Conservation (phyloP, 2,888 invertebrate species). For the Zygaena filipendulae region DNA sequence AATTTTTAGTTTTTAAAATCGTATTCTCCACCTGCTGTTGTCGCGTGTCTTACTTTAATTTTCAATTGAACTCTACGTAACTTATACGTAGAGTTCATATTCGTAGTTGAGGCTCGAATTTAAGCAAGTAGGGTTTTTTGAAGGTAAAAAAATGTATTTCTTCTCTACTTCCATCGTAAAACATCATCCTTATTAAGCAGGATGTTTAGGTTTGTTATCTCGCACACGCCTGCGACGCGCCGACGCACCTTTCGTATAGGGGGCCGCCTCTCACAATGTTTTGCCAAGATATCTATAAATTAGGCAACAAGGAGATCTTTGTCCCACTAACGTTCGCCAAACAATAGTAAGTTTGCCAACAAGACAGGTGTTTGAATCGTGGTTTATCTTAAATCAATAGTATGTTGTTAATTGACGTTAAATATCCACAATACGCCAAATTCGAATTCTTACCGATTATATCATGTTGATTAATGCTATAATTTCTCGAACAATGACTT, state of each 20-base stretch:
- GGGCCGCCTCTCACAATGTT: conserved; percentile 32
- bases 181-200: conserved; percentile 46
- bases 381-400: conserved; percentile 48
- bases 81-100: conserved; percentile 17
- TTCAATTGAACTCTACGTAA: conserved; percentile 19
- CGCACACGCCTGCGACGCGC: conserved; percentile 57
- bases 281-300: conserved; percentile 45
- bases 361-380: conserved; percentile 39
- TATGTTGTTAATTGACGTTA: conserved; percentile 44
- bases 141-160: conserved; percentile 40
- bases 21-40: conserved; percentile 58
- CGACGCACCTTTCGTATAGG: conserved; percentile 50
- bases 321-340: conserved; percentile 43
- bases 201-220: conserved; percentile 63
- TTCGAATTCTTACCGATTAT: background rate
- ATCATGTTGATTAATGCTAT: background rate
- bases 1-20: conserved; percentile 57
- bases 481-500: too few species aligned
- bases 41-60: conserved; percentile 41
- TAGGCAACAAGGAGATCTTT: conserved; percentile 46
- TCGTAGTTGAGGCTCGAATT: conserved; percentile 5
- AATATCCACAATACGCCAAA: conserved; percentile 27
- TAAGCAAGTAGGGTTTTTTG: conserved; percentile 35
- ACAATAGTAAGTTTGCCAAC: conserved; percentile 43
- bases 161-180: conserved; percentile 40